Evolutionary conservation across 2,888 invertebrate genomes (phyloP).

Genomic region (Drosophila gaucha): DNA sequence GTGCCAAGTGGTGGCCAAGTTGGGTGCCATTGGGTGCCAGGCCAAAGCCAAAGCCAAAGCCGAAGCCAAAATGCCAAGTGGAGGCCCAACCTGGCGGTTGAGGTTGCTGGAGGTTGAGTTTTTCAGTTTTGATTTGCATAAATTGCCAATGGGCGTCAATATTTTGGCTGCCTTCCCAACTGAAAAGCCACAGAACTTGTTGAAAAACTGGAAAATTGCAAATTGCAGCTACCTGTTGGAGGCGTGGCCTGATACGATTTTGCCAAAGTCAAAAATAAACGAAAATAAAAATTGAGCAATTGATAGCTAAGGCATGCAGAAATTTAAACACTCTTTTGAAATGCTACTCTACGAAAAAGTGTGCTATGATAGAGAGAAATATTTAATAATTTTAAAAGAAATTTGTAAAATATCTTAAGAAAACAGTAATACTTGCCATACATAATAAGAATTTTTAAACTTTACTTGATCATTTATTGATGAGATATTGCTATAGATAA

Average conservation of each 20-base stretch:
- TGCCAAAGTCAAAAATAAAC: constrained; percentile 3
- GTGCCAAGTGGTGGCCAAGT: constrained; percentile 27
- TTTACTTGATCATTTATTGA: too few species aligned
- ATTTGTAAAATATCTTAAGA: too few species aligned
- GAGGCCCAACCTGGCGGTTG: constrained; percentile 19
- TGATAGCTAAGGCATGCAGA: neutral
- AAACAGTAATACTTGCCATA: neutral
- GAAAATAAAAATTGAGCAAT: neutral
- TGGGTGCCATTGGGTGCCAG: constrained; percentile 54
- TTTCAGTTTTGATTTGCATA: constrained; percentile 68
- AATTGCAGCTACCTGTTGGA: constrained; percentile 69
- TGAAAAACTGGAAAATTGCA: constrained; percentile 42
- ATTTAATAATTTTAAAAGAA: too few species aligned
- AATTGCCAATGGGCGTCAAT: constrained; percentile 66
- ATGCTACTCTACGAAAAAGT: too few species aligned
- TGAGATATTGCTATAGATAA: too few species aligned
- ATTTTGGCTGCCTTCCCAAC: constrained; percentile 26
- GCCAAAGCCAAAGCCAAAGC: constrained; percentile 2
- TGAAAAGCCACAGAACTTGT: constrained; percentile 39
- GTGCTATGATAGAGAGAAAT: too few species aligned
- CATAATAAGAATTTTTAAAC: too few species aligned
- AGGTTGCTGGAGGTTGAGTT: constrained; percentile 38
- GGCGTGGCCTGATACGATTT: constrained; percentile 49
- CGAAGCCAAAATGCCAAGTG: constrained; percentile 12
- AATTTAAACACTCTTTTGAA: neutral